Base-by-base conservation (phyloP, 2,888 invertebrate genomes). In the Habroteleia sp. region DNA sequence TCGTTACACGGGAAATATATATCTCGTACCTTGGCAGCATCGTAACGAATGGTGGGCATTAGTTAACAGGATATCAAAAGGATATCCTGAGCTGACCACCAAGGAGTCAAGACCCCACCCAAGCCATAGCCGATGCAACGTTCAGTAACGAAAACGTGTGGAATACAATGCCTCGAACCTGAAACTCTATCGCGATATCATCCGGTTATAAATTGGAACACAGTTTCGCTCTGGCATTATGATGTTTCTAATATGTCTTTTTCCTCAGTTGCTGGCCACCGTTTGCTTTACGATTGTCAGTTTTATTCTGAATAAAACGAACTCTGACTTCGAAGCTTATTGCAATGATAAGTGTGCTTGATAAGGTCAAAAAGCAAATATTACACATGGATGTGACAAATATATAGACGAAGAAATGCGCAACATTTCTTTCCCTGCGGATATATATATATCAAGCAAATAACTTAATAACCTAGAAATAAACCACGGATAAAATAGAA, bases 61-160 rank as follows among this genome's bases (percentile, higher is more conserved):
- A 88, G 88, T 88, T 88, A 88, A 88, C 88, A 86, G 87, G 85
- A 88, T 88, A 88, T 88, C 88, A 88, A 88, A 88, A 87, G 87
- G 85, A 88, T 87, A 87, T 84, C 82, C 83, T 81, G 83, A 81
- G 83, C 79, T 78, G 87, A 85, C 87, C 88, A 88, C 88, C 88
- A 83, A 86, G 85, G 81, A 84, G 85, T 77, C 80, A 74, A 69
- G 82, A 85, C 86, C 87, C 85, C 86, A 87, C 87, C 87, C 87
- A 85, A 76, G 83, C 78, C 71, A 77, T 75, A 83, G 81, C 81
- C 82, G 82, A 83, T 85, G 82, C 81, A 76, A 66, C 80, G 80
- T 81, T 79, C 79, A 74, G 79, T 81, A 82, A 84, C 82, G 80
- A 82, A 82, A 82, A 71, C 77, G 78, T 76, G 82, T 73, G 81